A percentile compares a stretch with the other conserved stretches of the same genome.
Conservation (phyloP, 2,113 vertebrate species). For the Polypterus bichir region DNA sequence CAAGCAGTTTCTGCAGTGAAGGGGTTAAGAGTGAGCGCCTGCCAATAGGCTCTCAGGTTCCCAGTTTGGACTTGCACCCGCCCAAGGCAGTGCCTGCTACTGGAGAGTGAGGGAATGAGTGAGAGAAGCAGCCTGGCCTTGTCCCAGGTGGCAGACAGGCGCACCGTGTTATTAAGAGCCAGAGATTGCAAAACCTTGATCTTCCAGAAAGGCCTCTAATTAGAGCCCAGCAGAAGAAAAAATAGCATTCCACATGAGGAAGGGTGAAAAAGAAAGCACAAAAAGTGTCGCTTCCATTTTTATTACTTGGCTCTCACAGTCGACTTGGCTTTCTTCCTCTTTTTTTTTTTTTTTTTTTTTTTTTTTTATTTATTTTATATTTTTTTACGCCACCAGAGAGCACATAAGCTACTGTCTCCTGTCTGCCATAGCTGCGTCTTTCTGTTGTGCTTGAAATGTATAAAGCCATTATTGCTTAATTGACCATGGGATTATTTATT, state of each 20-base stretch:
- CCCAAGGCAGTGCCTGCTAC: slow-evolving; percentile 57
- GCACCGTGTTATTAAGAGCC: slow-evolving; percentile 68
- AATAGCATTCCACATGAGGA: slow-evolving; percentile 51
- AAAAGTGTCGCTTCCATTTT: slow-evolving; percentile 32
- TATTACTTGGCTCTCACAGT: slow-evolving; percentile 36
- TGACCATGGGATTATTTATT: too few species aligned
- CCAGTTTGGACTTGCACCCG: slow-evolving; percentile 58
- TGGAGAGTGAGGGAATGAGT: slow-evolving; percentile 37
- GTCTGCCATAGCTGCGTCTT: too few species aligned
- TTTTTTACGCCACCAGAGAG: too few species aligned
- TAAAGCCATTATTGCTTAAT: too few species aligned
- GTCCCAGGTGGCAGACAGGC: slow-evolving; percentile 69
- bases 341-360: too few species aligned
- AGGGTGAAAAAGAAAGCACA: slow-evolving; percentile 31
- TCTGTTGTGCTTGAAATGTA: too few species aligned
- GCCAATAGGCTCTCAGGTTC: slow-evolving; percentile 37
- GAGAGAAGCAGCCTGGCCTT: slow-evolving; percentile 39
- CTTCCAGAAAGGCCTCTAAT: slow-evolving; percentile 62
- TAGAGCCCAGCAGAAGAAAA: slow-evolving; percentile 56
- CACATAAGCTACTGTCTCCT: too few species aligned
- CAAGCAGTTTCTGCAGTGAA: slow-evolving; percentile 21
- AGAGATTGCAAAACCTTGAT: slow-evolving; percentile 62
- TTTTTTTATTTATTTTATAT: too few species aligned
- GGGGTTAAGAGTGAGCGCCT: slow-evolving; percentile 40
- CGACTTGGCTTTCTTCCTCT: slow-evolving; percentile 45